Conservation (phyloP, 2,888 invertebrate genomes). For the Electrophaes corylata region DNA sequence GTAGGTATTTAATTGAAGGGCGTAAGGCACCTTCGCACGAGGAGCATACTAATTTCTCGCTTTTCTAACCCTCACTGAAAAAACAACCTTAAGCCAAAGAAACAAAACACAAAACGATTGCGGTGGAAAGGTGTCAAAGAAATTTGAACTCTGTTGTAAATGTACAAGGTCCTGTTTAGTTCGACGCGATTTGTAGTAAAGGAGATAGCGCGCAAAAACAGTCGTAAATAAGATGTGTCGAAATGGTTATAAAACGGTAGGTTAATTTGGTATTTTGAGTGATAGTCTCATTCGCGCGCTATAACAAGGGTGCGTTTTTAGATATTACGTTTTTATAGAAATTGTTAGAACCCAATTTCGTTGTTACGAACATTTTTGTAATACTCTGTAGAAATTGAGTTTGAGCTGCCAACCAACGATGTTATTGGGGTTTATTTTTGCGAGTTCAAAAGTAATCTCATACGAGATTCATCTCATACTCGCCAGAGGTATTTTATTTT, state of each 20-base stretch:
- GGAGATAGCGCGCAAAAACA: constrained; percentile 26
- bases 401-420: background rate
- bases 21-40: constrained; percentile 22
- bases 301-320: constrained; percentile 15
- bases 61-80: constrained; percentile 9
- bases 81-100: constrained; percentile 20
- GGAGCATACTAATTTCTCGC: constrained; percentile 33
- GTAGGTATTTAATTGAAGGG: constrained; percentile 35
- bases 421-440: background rate
- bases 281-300: constrained; percentile 32
- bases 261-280: constrained; percentile 30
- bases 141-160: background rate
- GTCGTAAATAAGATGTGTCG: constrained; percentile 41
- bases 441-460: background rate
- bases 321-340: constrained; percentile 14
- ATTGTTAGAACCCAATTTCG: background rate
- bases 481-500: too few species aligned
- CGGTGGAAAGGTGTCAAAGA: background rate
- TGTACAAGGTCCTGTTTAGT: constrained; percentile 15
- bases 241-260: constrained; percentile 36
- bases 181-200: constrained; percentile 9
- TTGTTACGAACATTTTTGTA: background rate
- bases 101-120: constrained; percentile 4
- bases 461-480: background rate
- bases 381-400: background rate